Evolutionary conservation across 2,888 invertebrate genomes (phyloP), one percentile per base, ranked within the genome.

Genomic region (Strigamia transsilvanica): DNA sequence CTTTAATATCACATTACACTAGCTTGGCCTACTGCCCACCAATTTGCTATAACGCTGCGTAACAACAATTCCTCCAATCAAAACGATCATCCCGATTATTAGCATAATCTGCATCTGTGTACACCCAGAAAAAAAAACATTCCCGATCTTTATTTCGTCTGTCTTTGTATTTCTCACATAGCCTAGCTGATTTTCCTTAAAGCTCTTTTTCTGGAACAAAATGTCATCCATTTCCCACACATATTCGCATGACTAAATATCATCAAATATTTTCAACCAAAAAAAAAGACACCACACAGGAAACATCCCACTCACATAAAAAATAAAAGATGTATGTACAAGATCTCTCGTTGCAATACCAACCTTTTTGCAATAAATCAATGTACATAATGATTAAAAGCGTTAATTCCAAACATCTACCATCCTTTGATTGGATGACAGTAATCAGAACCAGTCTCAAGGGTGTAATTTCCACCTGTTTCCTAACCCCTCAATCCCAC

Each of bases 341-440:
- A 61, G 9, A 61, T 61, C 61, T 61, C 61, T 61, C 10, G n/a
- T 61, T 61, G 61, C 61, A 61, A 21, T 3, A 18, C 9, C 5
- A 61, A 61, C 23, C 61, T 61, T 61, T 18, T 61, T 61, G 61
- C 23, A 15, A 61, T 61, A 61, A 61, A 61, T 61, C 61, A 61
- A 61, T 61, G 61, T 61, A 61, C 61, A 10, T 61, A 61, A 61
- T 61, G 61, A 61, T 61, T 61, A 61, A 61, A 61, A 61, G 18
- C 61, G 21, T 61, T 61, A 61, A 61, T 61, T 61, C n/a, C 61
- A 12, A 61, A 18, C 61, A 61, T 61, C 61, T 21, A 61, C 61
- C 61, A 61, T 61, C n/a, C 18, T 61, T 23, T 61, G 61, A 61
- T 61, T 61, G 21, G 61, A 61, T 61, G 61, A 61, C 61, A 61